A percentile compares a stretch with the other conserved stretches of the same genome.
Evolutionary conservation across 2,113 vertebrate species (phyloP).

Genomic region (Malurus melanocephalus): DNA sequence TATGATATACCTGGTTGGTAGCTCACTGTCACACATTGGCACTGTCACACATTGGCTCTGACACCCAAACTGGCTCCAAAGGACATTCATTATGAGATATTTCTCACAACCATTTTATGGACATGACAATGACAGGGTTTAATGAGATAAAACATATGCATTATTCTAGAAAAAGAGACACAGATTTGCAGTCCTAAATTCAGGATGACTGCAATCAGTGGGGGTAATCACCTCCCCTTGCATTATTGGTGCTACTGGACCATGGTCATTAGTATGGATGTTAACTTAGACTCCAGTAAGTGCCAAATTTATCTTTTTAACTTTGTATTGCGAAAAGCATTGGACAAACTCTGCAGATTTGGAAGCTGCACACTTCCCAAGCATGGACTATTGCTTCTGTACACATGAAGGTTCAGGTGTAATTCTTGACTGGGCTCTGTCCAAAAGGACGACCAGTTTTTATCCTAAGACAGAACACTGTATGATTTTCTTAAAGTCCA

Average conservation of each 20-base stretch:
- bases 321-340: neutral
- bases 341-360: neutral
- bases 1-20: fast-evolving
- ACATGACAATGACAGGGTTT: neutral
- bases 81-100: neutral
- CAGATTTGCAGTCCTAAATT: neutral
- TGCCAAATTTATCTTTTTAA: neutral
- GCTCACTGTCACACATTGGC: neutral
- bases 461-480: neutral
- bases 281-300: neutral
- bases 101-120: neutral
- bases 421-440: neutral
- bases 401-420: neutral
- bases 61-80: neutral
- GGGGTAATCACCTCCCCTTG: neutral
- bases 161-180: neutral
- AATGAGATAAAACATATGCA: neutral
- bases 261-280: fast-evolving
- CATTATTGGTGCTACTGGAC: neutral
- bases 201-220: neutral
- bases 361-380: neutral
- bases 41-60: neutral
- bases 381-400: neutral
- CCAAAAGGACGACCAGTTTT: fast-evolving
- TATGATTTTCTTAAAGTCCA: neutral